Conservation (phyloP, 2,113 vertebrate species). For the Macrotis lagotis region DNA sequence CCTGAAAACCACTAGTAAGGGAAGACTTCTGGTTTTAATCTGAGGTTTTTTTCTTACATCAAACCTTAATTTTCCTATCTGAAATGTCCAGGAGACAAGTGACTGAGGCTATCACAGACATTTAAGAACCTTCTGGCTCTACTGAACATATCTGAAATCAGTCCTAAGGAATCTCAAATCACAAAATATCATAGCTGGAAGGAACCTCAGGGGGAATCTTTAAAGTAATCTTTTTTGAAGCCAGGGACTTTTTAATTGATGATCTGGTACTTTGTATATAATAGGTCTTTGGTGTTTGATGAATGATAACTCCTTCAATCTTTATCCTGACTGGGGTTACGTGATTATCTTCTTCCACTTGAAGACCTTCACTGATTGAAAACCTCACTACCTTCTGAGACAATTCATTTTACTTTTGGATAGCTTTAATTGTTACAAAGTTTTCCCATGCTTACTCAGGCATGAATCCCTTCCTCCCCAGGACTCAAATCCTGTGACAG, state of each 20-base stretch:
- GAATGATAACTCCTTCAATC: not conserved
- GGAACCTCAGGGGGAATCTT: not conserved
- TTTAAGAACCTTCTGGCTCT: not conserved
- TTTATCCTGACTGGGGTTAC: not conserved
- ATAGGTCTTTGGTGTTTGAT: not conserved
- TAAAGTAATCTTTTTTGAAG: not conserved
- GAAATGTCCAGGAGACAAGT: not conserved
- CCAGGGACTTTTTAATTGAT: not conserved
- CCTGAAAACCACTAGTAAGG: not conserved
- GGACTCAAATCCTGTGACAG: not conserved
- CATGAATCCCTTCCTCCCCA: not conserved
- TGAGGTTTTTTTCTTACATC: not conserved
- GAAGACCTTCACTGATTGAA: not conserved
- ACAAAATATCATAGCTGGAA: not conserved
- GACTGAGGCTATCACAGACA: not conserved
- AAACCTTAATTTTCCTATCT: not conserved
- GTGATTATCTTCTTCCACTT: not conserved
- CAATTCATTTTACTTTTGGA: not conserved
- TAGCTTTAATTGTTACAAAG: not conserved
- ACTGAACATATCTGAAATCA: not conserved
- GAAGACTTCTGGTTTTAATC: not conserved
- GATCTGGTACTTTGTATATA: not conserved
- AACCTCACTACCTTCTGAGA: not conserved
- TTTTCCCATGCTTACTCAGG: not conserved
- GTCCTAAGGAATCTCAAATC: not conserved